Conservation (phyloP, 2,888 invertebrate genomes). For the Thecophora atra region DNA sequence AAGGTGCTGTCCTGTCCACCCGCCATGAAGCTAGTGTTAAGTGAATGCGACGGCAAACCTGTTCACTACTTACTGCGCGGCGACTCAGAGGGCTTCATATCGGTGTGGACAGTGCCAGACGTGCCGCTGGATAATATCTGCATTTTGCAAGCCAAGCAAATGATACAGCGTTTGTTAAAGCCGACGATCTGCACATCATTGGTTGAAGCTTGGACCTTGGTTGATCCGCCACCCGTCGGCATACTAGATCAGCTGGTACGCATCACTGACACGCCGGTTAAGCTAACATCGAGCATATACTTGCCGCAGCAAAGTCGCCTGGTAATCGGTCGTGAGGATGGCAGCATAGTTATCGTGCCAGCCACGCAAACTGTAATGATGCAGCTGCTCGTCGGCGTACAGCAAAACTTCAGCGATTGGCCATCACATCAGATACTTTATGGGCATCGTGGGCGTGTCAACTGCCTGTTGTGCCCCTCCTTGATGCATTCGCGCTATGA, state of each 20-base stretch:
- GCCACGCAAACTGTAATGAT: conserved; percentile 95
- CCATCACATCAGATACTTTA: conserved; percentile 86
- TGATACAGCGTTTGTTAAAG: conserved; percentile 71
- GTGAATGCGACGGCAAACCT: conserved; percentile 72
- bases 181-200: conserved; percentile 85
- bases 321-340: conserved; percentile 95
- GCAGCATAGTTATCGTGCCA: conserved; percentile 93
- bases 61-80: conserved; percentile 80
- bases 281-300: conserved; percentile 93
- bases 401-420: conserved; percentile 81
- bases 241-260: conserved; percentile 88
- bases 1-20: conserved; percentile 91
- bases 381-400: conserved; percentile 87
- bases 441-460: conserved; percentile 93
- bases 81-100: conserved; percentile 90
- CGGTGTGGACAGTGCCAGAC: conserved; percentile 90
- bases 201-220: conserved; percentile 85
- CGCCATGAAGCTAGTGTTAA: conserved; percentile 81
- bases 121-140: conserved; percentile 70
- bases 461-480: conserved; percentile 94
- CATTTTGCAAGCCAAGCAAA: conserved; percentile 63
- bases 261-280: conserved; percentile 77
- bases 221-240: conserved; percentile 89
- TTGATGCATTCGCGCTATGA: conserved; percentile 89
- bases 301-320: conserved; percentile 91